phyloP scores from a whole-genome alignment of 2,113 vertebrate species.

The Alectura lathami region DNA sequence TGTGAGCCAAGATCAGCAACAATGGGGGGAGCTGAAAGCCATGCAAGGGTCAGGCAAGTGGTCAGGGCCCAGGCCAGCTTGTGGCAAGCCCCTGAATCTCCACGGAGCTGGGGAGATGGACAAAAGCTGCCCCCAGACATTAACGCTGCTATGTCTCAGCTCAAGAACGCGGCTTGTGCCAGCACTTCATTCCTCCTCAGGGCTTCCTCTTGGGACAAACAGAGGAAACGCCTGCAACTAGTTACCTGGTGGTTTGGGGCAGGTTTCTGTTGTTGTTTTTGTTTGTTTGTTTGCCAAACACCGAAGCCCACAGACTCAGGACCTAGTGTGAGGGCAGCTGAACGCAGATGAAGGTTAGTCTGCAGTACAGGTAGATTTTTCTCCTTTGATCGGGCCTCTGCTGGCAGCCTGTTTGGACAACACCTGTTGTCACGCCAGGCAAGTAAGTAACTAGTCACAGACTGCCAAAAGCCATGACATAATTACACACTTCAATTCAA shows the following conservation, averaged over 20 bases:
- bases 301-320: rapidly evolving
- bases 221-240: background rate
- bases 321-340: background rate
- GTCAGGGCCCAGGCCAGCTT: background rate
- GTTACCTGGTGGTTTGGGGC: background rate
- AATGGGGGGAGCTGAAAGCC: background rate
- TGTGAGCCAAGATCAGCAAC: background rate
- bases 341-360: background rate
- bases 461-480: background rate
- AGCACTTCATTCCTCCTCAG: rapidly evolving
- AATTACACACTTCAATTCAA: slow-evolving; percentile 4
- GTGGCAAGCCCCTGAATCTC: background rate
- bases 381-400: background rate
- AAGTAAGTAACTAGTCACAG: background rate
- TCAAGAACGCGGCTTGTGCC: background rate
- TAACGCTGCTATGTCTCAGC: rapidly evolving
- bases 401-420: background rate
- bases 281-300: background rate
- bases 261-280: background rate
- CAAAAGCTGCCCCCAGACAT: background rate
- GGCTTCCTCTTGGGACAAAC: background rate
- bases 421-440: background rate
- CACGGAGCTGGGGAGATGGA: rapidly evolving
- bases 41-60: rapidly evolving
- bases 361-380: background rate